Conservation (phyloP, 1,140 invertebrate species). For the Rhizoglyphus robini region DNA sequence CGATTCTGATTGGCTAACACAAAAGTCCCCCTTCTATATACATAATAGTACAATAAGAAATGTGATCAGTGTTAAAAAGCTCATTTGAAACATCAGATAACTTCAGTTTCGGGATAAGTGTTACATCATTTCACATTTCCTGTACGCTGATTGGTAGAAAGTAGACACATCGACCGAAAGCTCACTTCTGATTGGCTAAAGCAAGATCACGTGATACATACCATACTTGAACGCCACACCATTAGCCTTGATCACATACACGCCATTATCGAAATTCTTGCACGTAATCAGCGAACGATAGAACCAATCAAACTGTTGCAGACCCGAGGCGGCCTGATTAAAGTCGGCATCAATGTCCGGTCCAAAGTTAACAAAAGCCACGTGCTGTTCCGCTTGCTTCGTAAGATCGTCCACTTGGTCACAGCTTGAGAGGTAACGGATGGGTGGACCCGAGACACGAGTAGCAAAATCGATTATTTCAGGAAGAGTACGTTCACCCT, state of each 20-base stretch:
- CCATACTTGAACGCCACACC: not conserved
- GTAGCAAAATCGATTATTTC: constrained; percentile 86
- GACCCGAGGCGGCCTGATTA: not conserved
- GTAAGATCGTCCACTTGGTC: constrained; percentile 24
- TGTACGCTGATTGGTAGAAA: no score
- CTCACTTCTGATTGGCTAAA: no score
- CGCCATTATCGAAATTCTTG: not conserved
- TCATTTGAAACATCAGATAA: not conserved
- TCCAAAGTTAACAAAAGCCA: constrained; percentile 80
- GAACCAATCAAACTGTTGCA: constrained; percentile 20
- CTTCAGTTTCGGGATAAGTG: not conserved
- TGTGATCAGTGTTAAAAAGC: not conserved
- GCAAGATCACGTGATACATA: not conserved
- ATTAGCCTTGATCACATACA: constrained; percentile 21
- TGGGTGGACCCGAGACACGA: constrained; percentile 53
- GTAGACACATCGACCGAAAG: no score
- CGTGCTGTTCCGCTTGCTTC: constrained; percentile 53
- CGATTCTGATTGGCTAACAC: no score
- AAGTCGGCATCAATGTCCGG: constrained; percentile 44
- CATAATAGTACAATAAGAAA: not conserved
- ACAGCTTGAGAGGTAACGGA: constrained; percentile 18
- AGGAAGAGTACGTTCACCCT: constrained; percentile 75
- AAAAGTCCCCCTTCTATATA: no score
- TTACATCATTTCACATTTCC: no score
- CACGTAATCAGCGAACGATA: constrained; percentile 17